Percentiles rank a stretch among this genome's conserved stretches.
Evolutionary conservation across 2,113 vertebrate species (phyloP).

Genomic region (Chaetodon auriga): DNA sequence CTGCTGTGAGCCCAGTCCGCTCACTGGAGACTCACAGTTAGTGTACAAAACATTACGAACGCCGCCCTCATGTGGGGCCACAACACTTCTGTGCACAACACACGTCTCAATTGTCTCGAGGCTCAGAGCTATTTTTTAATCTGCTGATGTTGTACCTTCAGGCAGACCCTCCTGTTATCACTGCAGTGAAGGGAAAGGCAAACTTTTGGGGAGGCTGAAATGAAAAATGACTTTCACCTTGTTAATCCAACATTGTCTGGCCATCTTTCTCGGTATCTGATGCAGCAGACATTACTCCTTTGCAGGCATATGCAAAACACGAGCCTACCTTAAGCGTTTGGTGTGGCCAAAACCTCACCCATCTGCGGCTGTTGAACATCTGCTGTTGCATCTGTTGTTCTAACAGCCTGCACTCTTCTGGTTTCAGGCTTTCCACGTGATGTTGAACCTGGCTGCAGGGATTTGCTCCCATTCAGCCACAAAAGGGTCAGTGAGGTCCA

Average conservation of each 20-base stretch:
- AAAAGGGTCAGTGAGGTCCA: neutral
- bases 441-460: neutral
- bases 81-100: neutral
- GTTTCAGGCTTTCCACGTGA: neutral
- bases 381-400: neutral
- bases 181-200: neutral
- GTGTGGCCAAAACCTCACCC: no score
- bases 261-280: neutral
- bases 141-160: neutral
- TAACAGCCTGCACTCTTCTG: neutral
- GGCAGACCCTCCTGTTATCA: neutral
- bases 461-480: neutral
- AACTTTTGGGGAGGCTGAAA: neutral
- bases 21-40: conserved; percentile 42
- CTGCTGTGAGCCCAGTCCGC: conserved; percentile 32
- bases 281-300: neutral
- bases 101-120: conserved; percentile 26
- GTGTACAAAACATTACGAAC: conserved; percentile 27
- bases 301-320: neutral
- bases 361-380: no score
- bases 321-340: neutral
- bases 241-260: neutral
- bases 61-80: neutral
- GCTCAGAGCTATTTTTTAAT: conserved; percentile 21
- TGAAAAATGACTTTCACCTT: neutral